Base-by-base conservation (phyloP, 2,888 invertebrate species). In the Seira sanloemensis region DNA sequence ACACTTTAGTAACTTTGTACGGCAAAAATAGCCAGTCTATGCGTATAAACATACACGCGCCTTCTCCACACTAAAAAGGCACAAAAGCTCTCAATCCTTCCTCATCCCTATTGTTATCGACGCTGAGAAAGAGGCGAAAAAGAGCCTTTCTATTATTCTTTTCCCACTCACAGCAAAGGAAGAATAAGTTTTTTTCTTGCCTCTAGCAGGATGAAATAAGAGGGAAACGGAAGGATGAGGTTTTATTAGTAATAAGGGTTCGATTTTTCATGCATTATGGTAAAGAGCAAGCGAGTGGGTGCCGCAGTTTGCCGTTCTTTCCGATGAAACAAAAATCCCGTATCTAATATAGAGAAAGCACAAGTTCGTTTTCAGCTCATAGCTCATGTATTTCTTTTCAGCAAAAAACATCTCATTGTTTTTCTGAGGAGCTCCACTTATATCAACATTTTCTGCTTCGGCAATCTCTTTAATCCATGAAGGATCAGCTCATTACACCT, bases 401-500 rank as follows among this genome's bases (percentile, higher is more conserved):
- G 12, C 37, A 50, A 50, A 50, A 50, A 12, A 50, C 12, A 7
- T n/a, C n/a, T 50, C n/a, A 50, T 50, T 50, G 50, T 50, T 50
- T 50, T 75, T 27, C 18, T 65, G 37, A 75, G 66, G n/a, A 2
- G 50, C 50, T 50, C 50, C 16, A n/a, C 26, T 73, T 27, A 79
- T n/a, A n/a, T n/a, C n/a, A 68, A 58, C 73, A 66, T 73, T 75
- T 73, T 69, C 79, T 77, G 71, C 73, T 78, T 69, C 65, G 71
- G 23, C 62, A 85, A 86, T 54, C 79, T 62, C 82, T 74, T 54
- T 86, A 86, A 85, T 86, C 86, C 85, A 67, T 75, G 37, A 18
- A 84, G 82, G 86, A 86, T 86, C 86, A 85, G 85, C 76, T 86
- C 85, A 86, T 86, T 86, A 85, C 76, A 80, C 76, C 72, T 78